A percentile compares a stretch with the other conserved stretches of the same genome.
Evolutionary conservation across 92 coral and sea anemone species (phyloP).

Genomic region (Scolanthus callimorphus): DNA sequence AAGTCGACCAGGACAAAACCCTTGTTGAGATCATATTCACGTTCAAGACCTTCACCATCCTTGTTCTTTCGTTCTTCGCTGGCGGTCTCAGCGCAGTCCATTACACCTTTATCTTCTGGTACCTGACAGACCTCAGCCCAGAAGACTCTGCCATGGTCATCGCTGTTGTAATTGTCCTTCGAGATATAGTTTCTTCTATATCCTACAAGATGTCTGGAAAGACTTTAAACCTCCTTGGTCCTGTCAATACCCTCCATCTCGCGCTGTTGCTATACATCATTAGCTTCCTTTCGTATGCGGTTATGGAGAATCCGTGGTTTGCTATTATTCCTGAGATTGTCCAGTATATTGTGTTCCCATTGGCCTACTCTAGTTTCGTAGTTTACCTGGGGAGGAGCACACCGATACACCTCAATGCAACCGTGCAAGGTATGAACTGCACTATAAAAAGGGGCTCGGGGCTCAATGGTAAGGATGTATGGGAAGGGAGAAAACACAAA

Average conservation of each 20-base stretch:
- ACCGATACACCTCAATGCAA: conserved; percentile 27
- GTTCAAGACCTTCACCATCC: conserved; percentile 23
- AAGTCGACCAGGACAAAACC: conserved; percentile 1
- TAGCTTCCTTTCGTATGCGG: conserved; percentile 39
- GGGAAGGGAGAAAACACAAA: too few relatives aligned
- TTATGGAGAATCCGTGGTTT: conserved; percentile 38
- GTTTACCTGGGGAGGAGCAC: conserved; percentile 26
- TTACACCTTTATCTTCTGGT: conserved; percentile 33
- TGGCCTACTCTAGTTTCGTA: conserved; percentile 37
- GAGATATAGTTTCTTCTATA: conserved; percentile 35
- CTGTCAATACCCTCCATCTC: conserved; percentile 21
- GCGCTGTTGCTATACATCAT: conserved; percentile 25
- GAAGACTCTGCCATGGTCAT: conserved; percentile 34
- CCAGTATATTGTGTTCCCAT: conserved; percentile 34
- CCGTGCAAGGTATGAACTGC: conserved; percentile 41
- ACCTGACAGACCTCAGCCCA: conserved; percentile 37
- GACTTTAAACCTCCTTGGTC: conserved; percentile 24
- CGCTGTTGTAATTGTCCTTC: conserved; percentile 30
- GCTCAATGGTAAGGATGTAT: too few relatives aligned
- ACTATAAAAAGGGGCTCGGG: too few relatives aligned
- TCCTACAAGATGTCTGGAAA: conserved; percentile 36
- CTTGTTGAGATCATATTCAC: conserved; percentile 9
- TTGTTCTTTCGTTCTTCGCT: conserved; percentile 30
- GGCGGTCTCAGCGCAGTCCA: conserved; percentile 38
- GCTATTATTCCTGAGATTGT: conserved; percentile 30